These are phyloP conservation scores for Ophioderma brevispina DNA, from an alignment of 35 echinoderm and acorn worm genomes.

Conservation along the genomic window DNA sequence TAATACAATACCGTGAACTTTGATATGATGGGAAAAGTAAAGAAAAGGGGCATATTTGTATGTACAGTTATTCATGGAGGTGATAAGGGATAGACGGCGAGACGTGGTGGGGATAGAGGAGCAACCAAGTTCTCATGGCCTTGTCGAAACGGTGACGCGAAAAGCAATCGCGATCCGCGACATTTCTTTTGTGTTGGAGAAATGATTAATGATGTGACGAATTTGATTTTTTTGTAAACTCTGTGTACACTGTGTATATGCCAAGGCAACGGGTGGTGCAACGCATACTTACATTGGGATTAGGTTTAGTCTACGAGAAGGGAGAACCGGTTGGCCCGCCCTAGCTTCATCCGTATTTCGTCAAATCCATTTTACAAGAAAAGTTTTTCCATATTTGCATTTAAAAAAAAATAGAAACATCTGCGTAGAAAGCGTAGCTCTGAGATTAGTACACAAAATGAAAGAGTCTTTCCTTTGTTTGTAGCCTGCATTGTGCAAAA, in stretches of 20 bases:
- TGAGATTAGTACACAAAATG: slow-evolving; percentile 10
- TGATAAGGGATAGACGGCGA: no score
- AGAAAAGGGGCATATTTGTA: no score
- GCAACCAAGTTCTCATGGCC: no score
- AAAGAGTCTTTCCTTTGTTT: background rate
- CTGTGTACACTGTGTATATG: background rate
- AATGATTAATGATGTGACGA: background rate
- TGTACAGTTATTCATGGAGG: no score
- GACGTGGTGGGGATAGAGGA: no score
- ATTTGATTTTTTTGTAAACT: background rate
- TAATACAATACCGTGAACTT: no score
- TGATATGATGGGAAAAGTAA: no score
- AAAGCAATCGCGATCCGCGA: no score
- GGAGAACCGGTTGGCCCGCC: background rate
- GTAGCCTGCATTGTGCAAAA: background rate
- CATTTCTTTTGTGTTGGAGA: background rate
- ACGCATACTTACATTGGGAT: background rate
- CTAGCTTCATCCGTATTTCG: background rate
- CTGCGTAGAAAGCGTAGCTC: slow-evolving; percentile 8
- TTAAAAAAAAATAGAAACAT: background rate
- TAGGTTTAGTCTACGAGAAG: background rate
- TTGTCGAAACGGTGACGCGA: no score
- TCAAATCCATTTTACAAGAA: background rate
- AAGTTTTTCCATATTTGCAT: background rate
- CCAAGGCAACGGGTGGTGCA: background rate